phyloP scores from a whole-genome alignment of 2,797 vertebrate species.

The Paedocypris micromegethes region DNA sequence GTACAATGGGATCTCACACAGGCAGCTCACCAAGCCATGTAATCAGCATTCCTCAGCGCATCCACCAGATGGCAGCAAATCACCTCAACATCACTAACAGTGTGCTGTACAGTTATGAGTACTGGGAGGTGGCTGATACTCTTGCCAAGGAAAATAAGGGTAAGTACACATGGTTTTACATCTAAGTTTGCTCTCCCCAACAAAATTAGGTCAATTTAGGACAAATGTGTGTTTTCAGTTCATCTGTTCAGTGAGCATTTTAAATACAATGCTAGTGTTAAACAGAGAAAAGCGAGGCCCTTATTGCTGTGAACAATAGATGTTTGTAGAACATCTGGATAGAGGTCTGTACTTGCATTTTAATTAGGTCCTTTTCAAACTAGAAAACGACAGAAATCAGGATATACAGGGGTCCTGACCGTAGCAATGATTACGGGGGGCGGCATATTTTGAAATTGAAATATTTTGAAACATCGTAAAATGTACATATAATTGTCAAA shows the following conservation, averaged over 20 bases:
- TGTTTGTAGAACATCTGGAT: too few relatives aligned
- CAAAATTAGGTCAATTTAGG: neutral
- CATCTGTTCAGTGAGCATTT: conserved; percentile 12
- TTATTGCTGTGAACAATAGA: too few relatives aligned
- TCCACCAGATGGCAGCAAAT: conserved; percentile 99
- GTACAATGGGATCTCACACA: conserved; percentile 77
- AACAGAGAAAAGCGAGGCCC: too few relatives aligned
- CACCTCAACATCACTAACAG: conserved; percentile 98
- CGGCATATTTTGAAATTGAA: too few relatives aligned
- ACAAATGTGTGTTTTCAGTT: neutral
- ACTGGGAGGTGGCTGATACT: conserved; percentile 98
- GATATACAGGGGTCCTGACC: too few relatives aligned
- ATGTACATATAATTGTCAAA: too few relatives aligned
- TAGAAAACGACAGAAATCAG: too few relatives aligned
- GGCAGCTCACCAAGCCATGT: conserved; percentile 70
- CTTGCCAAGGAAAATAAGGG: conserved; percentile 95
- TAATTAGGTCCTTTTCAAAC: too few relatives aligned
- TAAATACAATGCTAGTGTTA: too few relatives aligned
- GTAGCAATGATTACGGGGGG: too few relatives aligned
- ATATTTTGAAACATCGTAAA: too few relatives aligned
- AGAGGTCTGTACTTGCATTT: too few relatives aligned
- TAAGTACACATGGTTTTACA: conserved; percentile 47
- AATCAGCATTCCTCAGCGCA: conserved; percentile 94
- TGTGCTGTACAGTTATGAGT: conserved; percentile 96
- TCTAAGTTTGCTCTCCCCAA: neutral